Percentiles rank a stretch among this genome's conserved stretches.
Evolutionary conservation across 2,888 invertebrate species (phyloP).

Genomic region (Julus scanicus): DNA sequence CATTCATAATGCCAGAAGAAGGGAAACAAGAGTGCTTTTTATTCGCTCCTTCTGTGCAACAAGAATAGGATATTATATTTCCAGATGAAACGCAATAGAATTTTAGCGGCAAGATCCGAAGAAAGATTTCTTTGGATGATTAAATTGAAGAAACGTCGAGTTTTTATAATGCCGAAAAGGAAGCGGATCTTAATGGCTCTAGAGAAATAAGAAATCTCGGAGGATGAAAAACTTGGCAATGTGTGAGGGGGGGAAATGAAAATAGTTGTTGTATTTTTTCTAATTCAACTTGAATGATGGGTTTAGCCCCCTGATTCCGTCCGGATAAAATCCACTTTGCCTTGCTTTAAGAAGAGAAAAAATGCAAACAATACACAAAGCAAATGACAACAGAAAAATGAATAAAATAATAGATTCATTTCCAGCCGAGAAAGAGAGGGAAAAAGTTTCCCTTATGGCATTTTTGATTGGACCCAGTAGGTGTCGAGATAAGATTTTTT

Average conservation of each 20-base stretch:
- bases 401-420: slow-evolving; percentile 12
- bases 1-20: not conserved
- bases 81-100: slow-evolving; percentile 30
- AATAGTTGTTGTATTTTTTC: not conserved
- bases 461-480: not conserved
- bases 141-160: slow-evolving; percentile 16
- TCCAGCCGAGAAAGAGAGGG: not conserved
- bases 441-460: not conserved
- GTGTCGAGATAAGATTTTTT: not conserved
- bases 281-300: slow-evolving; percentile 39
- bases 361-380: slow-evolving; percentile 28
- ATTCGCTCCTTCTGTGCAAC: not conserved
- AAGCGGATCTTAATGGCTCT: slow-evolving; percentile 9
- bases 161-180: slow-evolving; percentile 23
- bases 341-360: not conserved
- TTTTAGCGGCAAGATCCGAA: slow-evolving; percentile 38
- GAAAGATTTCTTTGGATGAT: slow-evolving; percentile 32
- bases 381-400: slow-evolving; percentile 23
- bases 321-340: slow-evolving; percentile 1
- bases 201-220: slow-evolving; percentile 5
- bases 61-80: slow-evolving; percentile 18
- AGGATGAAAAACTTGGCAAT: not conserved
- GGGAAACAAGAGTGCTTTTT: not conserved
- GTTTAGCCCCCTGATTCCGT: slow-evolving; percentile 15
- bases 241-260: slow-evolving; percentile 34